Percentiles rank a stretch among this genome's conserved stretches.
phyloP scores from a whole-genome alignment of 2,888 invertebrate species.

The Drosophila mettleri region DNA sequence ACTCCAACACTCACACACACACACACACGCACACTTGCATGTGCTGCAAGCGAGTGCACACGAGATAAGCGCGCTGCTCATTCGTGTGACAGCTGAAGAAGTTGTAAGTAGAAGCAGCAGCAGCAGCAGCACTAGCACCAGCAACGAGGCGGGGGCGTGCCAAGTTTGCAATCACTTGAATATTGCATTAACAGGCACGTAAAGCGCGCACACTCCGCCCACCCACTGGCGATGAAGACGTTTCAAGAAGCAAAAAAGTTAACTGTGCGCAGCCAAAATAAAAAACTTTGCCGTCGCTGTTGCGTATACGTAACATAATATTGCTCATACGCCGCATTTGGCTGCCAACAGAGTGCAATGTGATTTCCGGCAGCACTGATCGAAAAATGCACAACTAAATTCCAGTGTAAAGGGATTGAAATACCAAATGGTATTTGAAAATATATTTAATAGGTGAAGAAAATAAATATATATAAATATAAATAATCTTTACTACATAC shows the following conservation, averaged over 20 bases:
- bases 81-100: constrained; percentile 76
- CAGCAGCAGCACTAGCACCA: constrained; percentile 31
- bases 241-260: constrained; percentile 46
- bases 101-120: constrained; percentile 60
- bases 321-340: constrained; percentile 75
- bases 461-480: too few species aligned
- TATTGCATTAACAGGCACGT: constrained; percentile 82
- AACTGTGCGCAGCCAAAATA: constrained; percentile 47
- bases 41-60: constrained; percentile 61
- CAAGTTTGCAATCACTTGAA: constrained; percentile 82
- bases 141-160: constrained; percentile 19
- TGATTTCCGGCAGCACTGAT: constrained; percentile 64
- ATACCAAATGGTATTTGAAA: background rate
- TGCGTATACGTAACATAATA: constrained; percentile 73
- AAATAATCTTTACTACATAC: background rate
- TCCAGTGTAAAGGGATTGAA: background rate
- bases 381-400: background rate
- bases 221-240: constrained; percentile 70
- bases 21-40: constrained; percentile 33
- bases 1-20: constrained; percentile 64
- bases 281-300: constrained; percentile 59
- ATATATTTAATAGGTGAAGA: too few species aligned
- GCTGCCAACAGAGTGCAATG: constrained; percentile 60
- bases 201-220: constrained; percentile 49
- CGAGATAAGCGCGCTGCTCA: constrained; percentile 76